These are phyloP conservation scores for Drosophila repletoides DNA, from an alignment of 1,140 invertebrate genomes.

Conservation along the genomic window DNA sequence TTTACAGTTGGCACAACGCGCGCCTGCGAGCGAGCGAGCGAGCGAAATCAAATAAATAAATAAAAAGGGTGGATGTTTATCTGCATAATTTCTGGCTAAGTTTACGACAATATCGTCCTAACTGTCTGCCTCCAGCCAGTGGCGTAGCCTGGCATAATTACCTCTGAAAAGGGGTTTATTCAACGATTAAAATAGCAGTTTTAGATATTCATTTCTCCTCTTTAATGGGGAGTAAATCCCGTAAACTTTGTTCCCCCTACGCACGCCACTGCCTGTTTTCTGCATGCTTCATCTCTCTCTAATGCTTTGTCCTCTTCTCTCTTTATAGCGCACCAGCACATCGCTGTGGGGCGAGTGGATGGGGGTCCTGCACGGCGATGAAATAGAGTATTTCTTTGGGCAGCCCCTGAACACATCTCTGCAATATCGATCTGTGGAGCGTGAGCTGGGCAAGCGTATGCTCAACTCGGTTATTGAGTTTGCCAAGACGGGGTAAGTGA, in stretches of 20 bases:
- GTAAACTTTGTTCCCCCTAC: too few species aligned
- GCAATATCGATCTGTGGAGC: conserved; percentile 91
- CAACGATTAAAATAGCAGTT: too few species aligned
- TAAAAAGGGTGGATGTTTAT: conserved; percentile 79
- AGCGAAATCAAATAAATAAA: conserved; percentile 76
- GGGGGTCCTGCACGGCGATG: conserved; percentile 98
- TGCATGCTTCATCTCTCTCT: neutral
- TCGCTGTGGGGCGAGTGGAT: conserved; percentile 98
- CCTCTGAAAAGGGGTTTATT: too few species aligned
- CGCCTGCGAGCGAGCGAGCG: conserved; percentile 38
- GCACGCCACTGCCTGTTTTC: too few species aligned
- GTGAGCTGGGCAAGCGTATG: conserved; percentile 91
- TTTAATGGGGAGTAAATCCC: too few species aligned
- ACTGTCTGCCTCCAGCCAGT: conserved; percentile 2
- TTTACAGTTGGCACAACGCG: conserved; percentile 61
- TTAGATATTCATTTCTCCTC: conserved; percentile 5
- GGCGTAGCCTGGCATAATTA: too few species aligned
- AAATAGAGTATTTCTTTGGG: conserved; percentile 98
- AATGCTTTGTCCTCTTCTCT: neutral
- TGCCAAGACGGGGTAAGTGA: conserved; percentile 92
- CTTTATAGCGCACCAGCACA: conserved; percentile 91
- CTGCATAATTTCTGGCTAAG: conserved; percentile 74
- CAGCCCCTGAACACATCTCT: conserved; percentile 93
- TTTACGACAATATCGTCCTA: conserved; percentile 57
- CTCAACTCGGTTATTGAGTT: conserved; percentile 94